Percentiles rank a stretch among this genome's conserved stretches.
Evolutionary conservation across 2,888 invertebrate species (phyloP).

Genomic region (Polydrusus pterygomalis): DNA sequence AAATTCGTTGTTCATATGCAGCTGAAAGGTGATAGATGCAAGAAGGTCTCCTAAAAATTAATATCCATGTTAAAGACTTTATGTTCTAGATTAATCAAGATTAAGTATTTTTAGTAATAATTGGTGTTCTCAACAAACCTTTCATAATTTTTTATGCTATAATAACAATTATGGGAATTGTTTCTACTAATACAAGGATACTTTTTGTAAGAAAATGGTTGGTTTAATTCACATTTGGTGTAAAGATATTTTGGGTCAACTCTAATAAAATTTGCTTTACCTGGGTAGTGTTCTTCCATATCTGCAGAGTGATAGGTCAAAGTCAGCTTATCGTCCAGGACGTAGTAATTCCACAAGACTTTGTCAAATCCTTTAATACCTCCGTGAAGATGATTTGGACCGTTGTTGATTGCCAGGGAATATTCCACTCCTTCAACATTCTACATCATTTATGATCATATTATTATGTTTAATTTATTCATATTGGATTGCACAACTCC

Average conservation of each 20-base stretch:
- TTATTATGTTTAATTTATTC: constrained; percentile 59
- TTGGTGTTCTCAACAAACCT: no score
- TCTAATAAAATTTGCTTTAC: no score
- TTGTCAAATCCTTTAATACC: constrained; percentile 90
- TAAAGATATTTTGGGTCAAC: no score
- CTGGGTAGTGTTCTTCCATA: constrained; percentile 92
- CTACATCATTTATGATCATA: no score
- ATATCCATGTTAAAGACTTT: no score
- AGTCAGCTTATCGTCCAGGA: constrained; percentile 73
- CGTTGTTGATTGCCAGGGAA: constrained; percentile 81
- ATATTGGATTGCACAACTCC: not conserved
- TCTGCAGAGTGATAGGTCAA: constrained; percentile 86
- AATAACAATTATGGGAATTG: no score
- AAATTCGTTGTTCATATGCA: constrained; percentile 84
- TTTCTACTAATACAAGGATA: no score
- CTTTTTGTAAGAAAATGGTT: no score
- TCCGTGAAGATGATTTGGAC: constrained; percentile 86
- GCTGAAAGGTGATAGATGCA: constrained; percentile 81
- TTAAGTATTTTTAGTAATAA: no score
- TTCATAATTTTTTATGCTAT: no score
- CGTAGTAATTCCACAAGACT: constrained; percentile 62
- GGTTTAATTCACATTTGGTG: no score
- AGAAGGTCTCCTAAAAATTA: constrained; percentile 76
- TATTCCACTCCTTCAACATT: constrained; percentile 75
- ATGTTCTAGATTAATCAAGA: no score